A percentile compares a stretch with the other conserved stretches of the same genome.
Conservation (phyloP, 2,113 vertebrate species). For the Oxyruncus cristatus region DNA sequence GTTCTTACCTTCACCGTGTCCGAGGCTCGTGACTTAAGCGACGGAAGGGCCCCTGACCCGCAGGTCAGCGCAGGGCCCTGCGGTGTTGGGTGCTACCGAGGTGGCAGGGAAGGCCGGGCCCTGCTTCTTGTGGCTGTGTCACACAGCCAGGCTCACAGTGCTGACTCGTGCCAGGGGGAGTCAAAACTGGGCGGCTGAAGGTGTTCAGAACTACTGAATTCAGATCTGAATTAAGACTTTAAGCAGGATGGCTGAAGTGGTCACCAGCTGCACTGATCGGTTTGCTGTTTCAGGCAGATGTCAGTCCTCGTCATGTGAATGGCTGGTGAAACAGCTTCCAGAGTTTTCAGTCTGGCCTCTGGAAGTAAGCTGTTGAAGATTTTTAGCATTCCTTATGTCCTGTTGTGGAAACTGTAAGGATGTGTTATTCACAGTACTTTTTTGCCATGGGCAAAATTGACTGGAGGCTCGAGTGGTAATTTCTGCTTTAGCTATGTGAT, state of each 20-base stretch:
- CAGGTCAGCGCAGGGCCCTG: not conserved
- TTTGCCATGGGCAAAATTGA: not conserved
- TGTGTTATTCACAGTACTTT: not conserved
- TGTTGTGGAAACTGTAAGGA: not conserved
- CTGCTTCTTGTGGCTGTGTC: not conserved
- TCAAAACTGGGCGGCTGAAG: not conserved
- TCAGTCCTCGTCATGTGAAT: accelerated
- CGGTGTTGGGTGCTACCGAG: not conserved
- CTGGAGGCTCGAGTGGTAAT: not conserved
- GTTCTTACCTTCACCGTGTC: not conserved
- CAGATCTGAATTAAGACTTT: not conserved
- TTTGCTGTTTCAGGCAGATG: not conserved
- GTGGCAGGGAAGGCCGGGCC: not conserved
- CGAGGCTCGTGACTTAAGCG: too few species aligned
- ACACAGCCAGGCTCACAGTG: accelerated
- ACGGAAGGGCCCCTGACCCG: not conserved
- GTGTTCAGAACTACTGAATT: not conserved
- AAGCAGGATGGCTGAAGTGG: not conserved
- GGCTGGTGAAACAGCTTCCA: not conserved
- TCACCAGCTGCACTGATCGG: accelerated
- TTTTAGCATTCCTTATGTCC: not conserved
- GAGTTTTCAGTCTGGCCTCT: not conserved
- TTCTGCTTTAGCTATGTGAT: not conserved
- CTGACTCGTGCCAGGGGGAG: accelerated
- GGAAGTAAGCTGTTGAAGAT: not conserved